These are phyloP conservation scores for Bufo bufo DNA, from an alignment of 2,113 vertebrate genomes.

Conservation along the genomic window DNA sequence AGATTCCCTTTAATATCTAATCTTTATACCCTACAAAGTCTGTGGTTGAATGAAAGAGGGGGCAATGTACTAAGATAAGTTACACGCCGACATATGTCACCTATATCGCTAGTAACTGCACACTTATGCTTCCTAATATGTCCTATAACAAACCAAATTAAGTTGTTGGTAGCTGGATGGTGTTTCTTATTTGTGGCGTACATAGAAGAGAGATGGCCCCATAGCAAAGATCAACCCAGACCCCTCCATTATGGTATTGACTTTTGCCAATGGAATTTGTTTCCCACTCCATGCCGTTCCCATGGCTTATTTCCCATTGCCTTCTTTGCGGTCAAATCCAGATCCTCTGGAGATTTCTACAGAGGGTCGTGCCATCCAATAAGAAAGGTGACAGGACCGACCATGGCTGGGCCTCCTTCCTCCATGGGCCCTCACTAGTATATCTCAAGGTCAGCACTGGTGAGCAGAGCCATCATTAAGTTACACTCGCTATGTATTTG, in stretches of 20 bases:
- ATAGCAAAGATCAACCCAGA: neutral
- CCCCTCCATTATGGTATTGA: neutral
- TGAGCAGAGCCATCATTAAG: too few relatives aligned
- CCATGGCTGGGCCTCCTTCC: neutral
- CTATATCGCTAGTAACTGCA: neutral
- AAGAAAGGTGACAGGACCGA: neutral
- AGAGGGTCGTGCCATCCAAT: neutral
- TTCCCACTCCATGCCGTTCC: neutral
- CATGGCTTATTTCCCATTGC: neutral
- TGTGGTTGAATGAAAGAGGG: neutral
- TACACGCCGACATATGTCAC: too few relatives aligned
- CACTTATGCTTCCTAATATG: neutral
- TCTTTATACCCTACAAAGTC: neutral
- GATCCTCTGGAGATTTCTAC: neutral
- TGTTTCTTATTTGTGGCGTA: neutral
- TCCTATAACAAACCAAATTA: neutral
- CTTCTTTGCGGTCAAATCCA: neutral
- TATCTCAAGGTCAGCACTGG: too few relatives aligned
- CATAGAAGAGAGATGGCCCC: neutral
- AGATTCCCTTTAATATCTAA: too few relatives aligned
- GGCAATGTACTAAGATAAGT: constrained; percentile 26
- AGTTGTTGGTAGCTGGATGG: neutral
- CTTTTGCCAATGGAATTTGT: neutral
- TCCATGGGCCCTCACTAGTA: neutral
- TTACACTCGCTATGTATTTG: neutral